phyloP scores from a whole-genome alignment of 2,797 vertebrate genomes.

The Anguilla megastoma region DNA sequence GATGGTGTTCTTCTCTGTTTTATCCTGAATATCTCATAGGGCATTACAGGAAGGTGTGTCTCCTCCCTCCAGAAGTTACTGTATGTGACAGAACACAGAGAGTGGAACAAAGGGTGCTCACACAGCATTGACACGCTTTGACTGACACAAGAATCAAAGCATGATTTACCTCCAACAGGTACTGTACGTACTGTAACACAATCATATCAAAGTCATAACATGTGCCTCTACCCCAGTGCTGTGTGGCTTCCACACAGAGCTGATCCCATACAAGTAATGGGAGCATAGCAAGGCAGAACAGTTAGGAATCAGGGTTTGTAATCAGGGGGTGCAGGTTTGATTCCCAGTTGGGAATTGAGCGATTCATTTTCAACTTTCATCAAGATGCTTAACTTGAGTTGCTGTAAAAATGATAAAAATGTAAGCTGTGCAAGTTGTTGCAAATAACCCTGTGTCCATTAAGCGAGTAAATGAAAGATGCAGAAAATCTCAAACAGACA shows the following conservation, averaged over 20 bases:
- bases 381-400: too few relatives aligned
- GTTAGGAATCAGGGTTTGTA: constrained; percentile 20
- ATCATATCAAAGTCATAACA: background rate
- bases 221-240: background rate
- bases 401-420: background rate
- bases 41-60: too few relatives aligned
- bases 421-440: too few relatives aligned
- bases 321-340: background rate
- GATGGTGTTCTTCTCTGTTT: background rate
- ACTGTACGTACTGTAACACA: background rate
- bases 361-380: too few relatives aligned
- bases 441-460: background rate
- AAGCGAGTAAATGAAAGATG: background rate
- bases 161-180: too few relatives aligned
- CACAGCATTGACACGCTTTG: too few relatives aligned
- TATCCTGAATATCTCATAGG: too few relatives aligned
- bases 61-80: too few relatives aligned
- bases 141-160: too few relatives aligned
- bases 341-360: background rate
- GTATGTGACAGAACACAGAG: background rate
- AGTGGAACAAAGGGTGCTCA: too few relatives aligned
- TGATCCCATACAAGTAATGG: background rate
- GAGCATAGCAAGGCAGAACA: background rate
- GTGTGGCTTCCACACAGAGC: background rate
- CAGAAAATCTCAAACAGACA: too few relatives aligned